Percentiles rank a stretch among this genome's conserved stretches.
Evolutionary conservation across 2,113 vertebrate genomes (phyloP).

Genomic region (Neogobius melanostomus): DNA sequence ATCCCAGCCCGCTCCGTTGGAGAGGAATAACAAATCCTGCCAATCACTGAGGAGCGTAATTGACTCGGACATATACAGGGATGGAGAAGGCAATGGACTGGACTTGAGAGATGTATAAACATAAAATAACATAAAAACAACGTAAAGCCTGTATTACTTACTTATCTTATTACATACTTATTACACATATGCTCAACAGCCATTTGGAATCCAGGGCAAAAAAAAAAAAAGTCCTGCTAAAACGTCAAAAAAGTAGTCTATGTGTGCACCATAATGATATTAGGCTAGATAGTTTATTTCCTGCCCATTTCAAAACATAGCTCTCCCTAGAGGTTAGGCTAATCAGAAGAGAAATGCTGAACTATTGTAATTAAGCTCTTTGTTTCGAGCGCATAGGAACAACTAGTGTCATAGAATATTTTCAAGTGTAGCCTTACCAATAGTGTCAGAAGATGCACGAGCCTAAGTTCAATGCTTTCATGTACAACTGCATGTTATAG

Average conservation of each 20-base stretch:
- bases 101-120: not conserved
- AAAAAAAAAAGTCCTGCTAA: not conserved
- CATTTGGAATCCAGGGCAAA: not conserved
- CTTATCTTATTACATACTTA: not conserved
- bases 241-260: not conserved
- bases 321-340: no score
- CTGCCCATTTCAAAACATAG: no score
- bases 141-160: not conserved
- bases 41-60: slow-evolving; percentile 74
- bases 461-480: not conserved
- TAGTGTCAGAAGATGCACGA: no score
- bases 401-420: no score
- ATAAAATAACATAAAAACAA: not conserved
- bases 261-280: not conserved
- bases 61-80: slow-evolving; percentile 43
- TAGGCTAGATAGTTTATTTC: not conserved
- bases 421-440: no score
- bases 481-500: not conserved
- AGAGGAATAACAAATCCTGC: slow-evolving; percentile 86
- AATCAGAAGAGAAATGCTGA: no score
- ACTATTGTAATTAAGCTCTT: no score
- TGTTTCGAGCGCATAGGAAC: no score
- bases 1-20: slow-evolving; percentile 80
- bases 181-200: not conserved
- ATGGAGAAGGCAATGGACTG: slow-evolving; percentile 46